Base-by-base conservation (phyloP, 2,113 vertebrate genomes). In the Protobothrops mucrosquamatus region DNA sequence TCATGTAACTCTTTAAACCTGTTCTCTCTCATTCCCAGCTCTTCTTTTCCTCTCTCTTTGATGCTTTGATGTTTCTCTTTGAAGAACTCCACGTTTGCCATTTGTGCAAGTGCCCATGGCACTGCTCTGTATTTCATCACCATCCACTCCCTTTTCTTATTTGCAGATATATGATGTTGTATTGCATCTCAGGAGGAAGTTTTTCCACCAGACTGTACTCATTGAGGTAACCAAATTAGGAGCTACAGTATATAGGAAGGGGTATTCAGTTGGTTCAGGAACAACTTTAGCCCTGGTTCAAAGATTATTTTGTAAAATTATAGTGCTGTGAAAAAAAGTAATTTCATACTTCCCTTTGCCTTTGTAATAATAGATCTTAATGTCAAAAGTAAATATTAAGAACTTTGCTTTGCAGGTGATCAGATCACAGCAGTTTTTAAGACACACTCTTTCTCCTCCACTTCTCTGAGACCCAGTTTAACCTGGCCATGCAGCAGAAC, bases 51-150 rank as follows among this genome's bases (percentile, higher is more conserved):
- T 93, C 96, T 96, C 92, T 93, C 88, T 81, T 92, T 85, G 91
- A 92, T 2, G 93, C 97, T 97, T 97, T 97, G 96, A 97, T 97
- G 95, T 95, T 96, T 51, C 88, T 94, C 96, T 97, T 97, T 97
- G 97, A 97, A 97, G 96, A 97, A 90, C 94, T 96, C 94, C 94
- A 88, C 87, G 2, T 93, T 95, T 6, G 89, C 94, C 96, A 39
- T 34, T 39, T 74, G 2, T 91, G 91, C 88, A 89, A 57, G 15
- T 0, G 96, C 95, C 96, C 96, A 95, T 90, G 96, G 96, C 96
- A 92, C 94, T 0, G 10, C 96, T 97, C 95, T 95, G 90, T 54
- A 86, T 95, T 95, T 95, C 94, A 92, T 92, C 88, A 94, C 93
- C 86, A 94, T 24, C 92, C 94, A 89, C 89, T 93, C 92, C 90